phyloP scores from a whole-genome alignment of 2,797 vertebrate species.

The Propithecus perrieri region DNA sequence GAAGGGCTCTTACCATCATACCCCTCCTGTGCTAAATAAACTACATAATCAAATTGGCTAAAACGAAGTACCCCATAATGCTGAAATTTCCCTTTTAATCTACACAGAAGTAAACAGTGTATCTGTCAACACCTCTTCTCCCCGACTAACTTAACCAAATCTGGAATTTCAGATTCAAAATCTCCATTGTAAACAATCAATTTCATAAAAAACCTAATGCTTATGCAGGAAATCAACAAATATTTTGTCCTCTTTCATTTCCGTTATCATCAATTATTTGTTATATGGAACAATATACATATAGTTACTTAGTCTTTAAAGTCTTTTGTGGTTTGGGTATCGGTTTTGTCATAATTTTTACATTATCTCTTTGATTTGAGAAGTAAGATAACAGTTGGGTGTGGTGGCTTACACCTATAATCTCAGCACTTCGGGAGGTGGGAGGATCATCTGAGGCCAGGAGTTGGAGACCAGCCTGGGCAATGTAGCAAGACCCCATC shows the following conservation, averaged over 20 bases:
- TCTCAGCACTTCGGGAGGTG: background rate
- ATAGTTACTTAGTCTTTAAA: background rate
- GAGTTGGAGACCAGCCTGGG: background rate
- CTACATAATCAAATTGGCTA: background rate
- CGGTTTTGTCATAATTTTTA: background rate
- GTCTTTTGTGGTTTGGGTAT: background rate
- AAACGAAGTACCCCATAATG: background rate
- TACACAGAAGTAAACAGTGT: background rate
- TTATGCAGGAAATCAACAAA: background rate
- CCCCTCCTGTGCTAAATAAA: background rate
- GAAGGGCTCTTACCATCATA: background rate
- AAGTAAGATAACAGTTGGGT: background rate
- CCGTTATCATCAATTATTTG: background rate
- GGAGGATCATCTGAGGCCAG: background rate
- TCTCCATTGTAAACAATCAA: background rate
- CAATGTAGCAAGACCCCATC: background rate
- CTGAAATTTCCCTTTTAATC: background rate
- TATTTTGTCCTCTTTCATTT: background rate
- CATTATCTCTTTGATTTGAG: background rate
- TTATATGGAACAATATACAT: background rate
- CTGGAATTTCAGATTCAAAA: background rate
- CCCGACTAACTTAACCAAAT: background rate
- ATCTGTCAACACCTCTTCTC: background rate
- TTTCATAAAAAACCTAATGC: background rate
- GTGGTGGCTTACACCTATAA: background rate